Conservation (phyloP, 2,113 vertebrate species). For the Sebastes schlegelii region DNA sequence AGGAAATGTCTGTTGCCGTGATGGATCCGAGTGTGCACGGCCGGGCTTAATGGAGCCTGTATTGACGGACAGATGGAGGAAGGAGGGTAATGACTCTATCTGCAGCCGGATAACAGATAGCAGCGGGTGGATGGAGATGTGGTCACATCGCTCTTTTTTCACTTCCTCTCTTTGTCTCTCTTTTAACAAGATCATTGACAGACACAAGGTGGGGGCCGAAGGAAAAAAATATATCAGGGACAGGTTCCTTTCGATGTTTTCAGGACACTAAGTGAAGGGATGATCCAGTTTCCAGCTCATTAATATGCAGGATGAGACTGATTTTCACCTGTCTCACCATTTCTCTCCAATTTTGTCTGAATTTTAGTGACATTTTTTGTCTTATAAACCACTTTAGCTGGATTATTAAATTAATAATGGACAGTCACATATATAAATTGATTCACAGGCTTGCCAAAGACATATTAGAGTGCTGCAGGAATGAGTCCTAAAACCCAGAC, state of each 20-base stretch:
- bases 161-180: constrained; percentile 54
- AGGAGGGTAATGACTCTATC: constrained; percentile 79
- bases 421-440: neutral
- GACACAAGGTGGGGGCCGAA: neutral
- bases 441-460: neutral
- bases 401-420: neutral
- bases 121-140: constrained; percentile 65
- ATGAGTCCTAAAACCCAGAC: too few species aligned
- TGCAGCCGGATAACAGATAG: constrained; percentile 65
- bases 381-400: neutral
- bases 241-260: constrained; percentile 23
- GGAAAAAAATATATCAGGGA: neutral
- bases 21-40: constrained; percentile 65
- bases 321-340: constrained; percentile 8
- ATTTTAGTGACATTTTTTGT: neutral
- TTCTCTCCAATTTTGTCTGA: neutral
- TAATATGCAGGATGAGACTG: constrained; percentile 25
- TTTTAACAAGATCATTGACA: constrained; percentile 57
- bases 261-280: constrained; percentile 32
- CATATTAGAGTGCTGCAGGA: too few species aligned
- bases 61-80: constrained; percentile 79
- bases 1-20: constrained; percentile 71
- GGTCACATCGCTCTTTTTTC: constrained; percentile 63
- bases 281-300: constrained; percentile 39
- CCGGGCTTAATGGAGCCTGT: constrained; percentile 72